phyloP scores from a whole-genome alignment of 2,797 vertebrate species.

The Acrocephalus scirpaceus region DNA sequence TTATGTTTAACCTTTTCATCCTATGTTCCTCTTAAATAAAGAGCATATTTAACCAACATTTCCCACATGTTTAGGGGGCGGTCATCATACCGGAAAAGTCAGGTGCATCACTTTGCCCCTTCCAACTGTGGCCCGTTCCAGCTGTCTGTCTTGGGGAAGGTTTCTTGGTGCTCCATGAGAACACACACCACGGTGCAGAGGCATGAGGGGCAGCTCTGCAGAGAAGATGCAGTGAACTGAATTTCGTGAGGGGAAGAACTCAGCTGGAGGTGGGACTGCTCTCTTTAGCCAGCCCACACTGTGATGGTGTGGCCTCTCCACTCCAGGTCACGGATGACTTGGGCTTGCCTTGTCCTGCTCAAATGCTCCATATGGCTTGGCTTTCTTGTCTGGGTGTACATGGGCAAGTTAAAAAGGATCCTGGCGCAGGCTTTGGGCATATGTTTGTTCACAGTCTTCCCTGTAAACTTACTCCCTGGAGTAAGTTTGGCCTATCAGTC shows the following conservation, averaged over 20 bases:
- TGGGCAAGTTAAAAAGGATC: background rate
- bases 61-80: background rate
- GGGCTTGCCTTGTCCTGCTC: background rate
- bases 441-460: background rate
- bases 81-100: background rate
- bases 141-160: background rate
- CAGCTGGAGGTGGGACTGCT: background rate
- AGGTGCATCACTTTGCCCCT: background rate
- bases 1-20: background rate
- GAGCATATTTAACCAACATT: background rate
- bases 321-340: background rate
- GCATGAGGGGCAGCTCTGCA: background rate
- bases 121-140: background rate
- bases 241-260: background rate
- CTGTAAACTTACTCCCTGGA: background rate
- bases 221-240: background rate
- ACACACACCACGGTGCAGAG: accelerated
- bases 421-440: background rate
- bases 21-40: background rate
- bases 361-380: background rate
- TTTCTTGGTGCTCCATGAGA: background rate
- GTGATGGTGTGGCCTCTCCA: background rate
- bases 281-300: background rate
- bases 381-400: background rate
- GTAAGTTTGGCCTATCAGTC: background rate